Base-by-base conservation (phyloP, 2,888 invertebrate genomes). In the Synergus laeviventris region DNA sequence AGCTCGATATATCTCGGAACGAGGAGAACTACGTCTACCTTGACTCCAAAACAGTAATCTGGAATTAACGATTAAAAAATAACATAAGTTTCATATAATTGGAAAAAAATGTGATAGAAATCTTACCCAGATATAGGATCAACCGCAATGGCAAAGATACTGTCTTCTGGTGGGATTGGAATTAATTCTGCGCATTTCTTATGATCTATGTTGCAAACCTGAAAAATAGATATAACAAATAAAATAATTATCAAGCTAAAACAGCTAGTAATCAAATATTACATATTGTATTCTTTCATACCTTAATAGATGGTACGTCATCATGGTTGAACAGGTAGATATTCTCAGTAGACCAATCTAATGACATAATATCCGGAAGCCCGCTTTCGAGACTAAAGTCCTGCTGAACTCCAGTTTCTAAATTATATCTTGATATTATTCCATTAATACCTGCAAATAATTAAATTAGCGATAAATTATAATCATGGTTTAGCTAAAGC, bases 31-130 rank as follows among this genome's bases (percentile, higher is more conserved):
- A 21, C 79, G 83, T 0, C 80, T 59, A 54, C 81, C 86, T 82
- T 91, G 88, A 79, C 86, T 84, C 91, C 91, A 92, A 78, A 91
- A 91, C 42, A 92, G 76, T 75, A 82, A 86, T 21, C 91, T 92
- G 78, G 4, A 83, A 84, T 12, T 38, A 14, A 39, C 8, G 54
- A 59, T 24, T 76, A 9, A 38, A 78, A 9, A 42, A 18, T 31
- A 31, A 31, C 4, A 31, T 31, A 31, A 31, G 31, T 31, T 31
- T 31, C 31, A 5, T 31, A 31, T 31, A 5, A 31, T 31, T 31
- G 5, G 7, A 36, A 9, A 38, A 78, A 9, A 42, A 18, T 54
- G 42, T 11, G 1, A 18, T 54, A 9, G 3, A 54, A 54, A 54
- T 45, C 70, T 70, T 31, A 70, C 70, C 49, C 70, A 70, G 45